These are phyloP conservation scores for Dunckerocampus dactyliophorus DNA, from an alignment of 2,113 vertebrate genomes.

Conservation along the genomic window DNA sequence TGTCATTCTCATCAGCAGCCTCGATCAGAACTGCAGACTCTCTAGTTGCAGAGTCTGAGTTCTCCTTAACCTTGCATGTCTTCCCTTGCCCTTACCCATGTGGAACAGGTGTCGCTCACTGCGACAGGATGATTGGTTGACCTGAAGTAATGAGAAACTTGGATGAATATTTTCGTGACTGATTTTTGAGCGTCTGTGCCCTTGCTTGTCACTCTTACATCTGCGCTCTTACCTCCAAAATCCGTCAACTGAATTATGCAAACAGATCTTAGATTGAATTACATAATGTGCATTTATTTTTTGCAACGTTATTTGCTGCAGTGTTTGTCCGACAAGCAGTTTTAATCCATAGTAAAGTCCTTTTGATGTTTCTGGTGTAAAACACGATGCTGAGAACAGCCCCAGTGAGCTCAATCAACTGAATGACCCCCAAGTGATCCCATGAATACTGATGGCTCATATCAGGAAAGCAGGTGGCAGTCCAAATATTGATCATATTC, in stretches of 20 bases:
- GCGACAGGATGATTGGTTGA: slow-evolving; percentile 3
- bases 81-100: no score
- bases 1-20: no score
- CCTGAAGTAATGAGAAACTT: slow-evolving; percentile 1
- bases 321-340: slow-evolving; percentile 9
- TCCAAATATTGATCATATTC: slow-evolving; percentile 36
- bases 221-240: background rate
- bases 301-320: slow-evolving; percentile 9
- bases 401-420: slow-evolving; percentile 9
- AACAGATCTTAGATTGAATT: background rate
- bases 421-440: slow-evolving; percentile 12
- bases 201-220: background rate
- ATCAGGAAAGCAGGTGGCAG: slow-evolving; percentile 38
- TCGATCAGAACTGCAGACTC: no score
- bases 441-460: slow-evolving; percentile 50
- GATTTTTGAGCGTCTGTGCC: background rate
- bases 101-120: background rate
- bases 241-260: background rate
- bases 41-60: no score
- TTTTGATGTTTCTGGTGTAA: slow-evolving; percentile 2
- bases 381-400: background rate
- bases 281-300: slow-evolving; percentile 5
- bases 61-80: no score
- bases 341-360: background rate
- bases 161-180: background rate